phyloP scores from a whole-genome alignment of 2,113 vertebrate genomes.

The Melanostigma gelatinosum region DNA sequence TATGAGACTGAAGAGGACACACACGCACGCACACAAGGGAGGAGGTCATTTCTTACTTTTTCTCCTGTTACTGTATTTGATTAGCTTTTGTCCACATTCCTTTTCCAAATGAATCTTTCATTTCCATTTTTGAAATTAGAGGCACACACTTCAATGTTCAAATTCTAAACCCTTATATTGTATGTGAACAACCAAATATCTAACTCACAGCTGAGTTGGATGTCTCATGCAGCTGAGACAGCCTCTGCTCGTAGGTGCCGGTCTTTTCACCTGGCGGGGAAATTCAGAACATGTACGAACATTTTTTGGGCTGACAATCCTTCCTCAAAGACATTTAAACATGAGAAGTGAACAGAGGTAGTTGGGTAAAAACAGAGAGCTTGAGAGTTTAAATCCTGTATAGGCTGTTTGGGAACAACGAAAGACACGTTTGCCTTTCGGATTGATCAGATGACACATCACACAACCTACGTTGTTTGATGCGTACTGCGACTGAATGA shows the following conservation, averaged over 20 bases:
- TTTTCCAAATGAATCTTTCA: neutral
- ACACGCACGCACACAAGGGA: slow-evolving; percentile 4
- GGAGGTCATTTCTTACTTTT: slow-evolving; percentile 31
- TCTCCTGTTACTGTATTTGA: slow-evolving; percentile 4
- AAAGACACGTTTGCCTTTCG: neutral
- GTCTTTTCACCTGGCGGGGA: neutral
- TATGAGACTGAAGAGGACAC: slow-evolving; percentile 82
- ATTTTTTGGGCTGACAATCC: neutral
- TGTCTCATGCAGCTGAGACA: neutral
- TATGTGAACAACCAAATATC: neutral
- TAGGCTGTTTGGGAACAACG: neutral
- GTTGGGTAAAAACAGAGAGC: neutral
- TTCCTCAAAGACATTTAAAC: neutral
- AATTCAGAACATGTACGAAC: neutral
- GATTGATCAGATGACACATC: neutral
- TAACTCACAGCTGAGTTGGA: neutral
- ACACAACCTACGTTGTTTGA: neutral
- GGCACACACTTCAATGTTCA: neutral
- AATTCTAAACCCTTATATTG: neutral
- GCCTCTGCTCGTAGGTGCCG: neutral
- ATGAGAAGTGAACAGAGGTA: neutral
- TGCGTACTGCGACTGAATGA: neutral
- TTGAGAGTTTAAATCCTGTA: neutral
- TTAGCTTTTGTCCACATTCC: slow-evolving; percentile 3
- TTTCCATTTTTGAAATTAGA: neutral